phyloP scores from a whole-genome alignment of 2,888 invertebrate species.

The Lordiphosa fenestrarum region DNA sequence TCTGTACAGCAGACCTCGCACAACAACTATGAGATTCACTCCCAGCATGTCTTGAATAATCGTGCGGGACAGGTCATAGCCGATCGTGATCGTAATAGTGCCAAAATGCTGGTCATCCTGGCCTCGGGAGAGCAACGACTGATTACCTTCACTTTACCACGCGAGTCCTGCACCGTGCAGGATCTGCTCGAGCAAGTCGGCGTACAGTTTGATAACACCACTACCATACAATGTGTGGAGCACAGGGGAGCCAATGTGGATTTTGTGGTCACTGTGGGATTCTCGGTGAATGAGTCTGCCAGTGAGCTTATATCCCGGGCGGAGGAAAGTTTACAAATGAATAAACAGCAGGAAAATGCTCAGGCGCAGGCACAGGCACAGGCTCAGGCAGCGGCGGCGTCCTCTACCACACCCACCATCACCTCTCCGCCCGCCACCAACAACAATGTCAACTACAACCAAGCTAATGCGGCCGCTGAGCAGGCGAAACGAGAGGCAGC shows the following conservation, averaged over 20 bases:
- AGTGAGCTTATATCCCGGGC: constrained; percentile 79
- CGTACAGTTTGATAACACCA: constrained; percentile 86
- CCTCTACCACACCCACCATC: constrained; percentile 10
- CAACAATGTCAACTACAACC: constrained; percentile 16
- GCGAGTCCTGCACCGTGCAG: constrained; percentile 90
- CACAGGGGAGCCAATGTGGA: constrained; percentile 88
- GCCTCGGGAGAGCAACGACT: constrained; percentile 90
- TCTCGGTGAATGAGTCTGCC: constrained; percentile 78
- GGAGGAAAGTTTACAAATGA: constrained; percentile 78
- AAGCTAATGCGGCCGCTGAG: constrained; percentile 36
- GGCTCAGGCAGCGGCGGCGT: constrained; percentile 16
- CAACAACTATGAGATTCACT: constrained; percentile 80
- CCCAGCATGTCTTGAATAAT: constrained; percentile 80
- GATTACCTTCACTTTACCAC: constrained; percentile 90
- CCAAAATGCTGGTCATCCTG: constrained; percentile 89
- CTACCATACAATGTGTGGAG: constrained; percentile 87
- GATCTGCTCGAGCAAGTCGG: constrained; percentile 89
- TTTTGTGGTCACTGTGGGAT: constrained; percentile 88
- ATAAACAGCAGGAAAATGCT: constrained; percentile 72
- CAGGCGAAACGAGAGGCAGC: constrained; percentile 40
- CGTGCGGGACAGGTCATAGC: constrained; percentile 75
- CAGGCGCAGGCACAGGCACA: constrained; percentile 15
- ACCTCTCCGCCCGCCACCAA: constrained; percentile 27
- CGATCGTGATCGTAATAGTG: constrained; percentile 82
- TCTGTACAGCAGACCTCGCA: constrained; percentile 78